Evolutionary conservation across 2,888 invertebrate species (phyloP), one percentile per base, ranked within the genome.

Genomic region (Herminia tarsipennalis): DNA sequence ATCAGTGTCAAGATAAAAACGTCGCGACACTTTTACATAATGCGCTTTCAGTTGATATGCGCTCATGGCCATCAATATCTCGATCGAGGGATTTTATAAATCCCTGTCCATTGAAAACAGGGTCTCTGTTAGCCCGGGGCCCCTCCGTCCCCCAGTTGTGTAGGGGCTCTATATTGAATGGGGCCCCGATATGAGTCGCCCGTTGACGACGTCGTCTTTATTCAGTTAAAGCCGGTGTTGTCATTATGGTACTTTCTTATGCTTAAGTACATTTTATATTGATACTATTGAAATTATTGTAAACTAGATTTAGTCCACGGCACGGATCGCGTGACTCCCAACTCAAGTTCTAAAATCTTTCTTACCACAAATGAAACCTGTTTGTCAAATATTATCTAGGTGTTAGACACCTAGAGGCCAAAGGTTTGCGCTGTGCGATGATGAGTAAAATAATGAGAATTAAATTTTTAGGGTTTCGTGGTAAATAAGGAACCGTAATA

Each of bases 101-200:
- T 70, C 77, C 73, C 50, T 51, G 59, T 42, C 70, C 64, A 76
- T 77, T 76, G 74, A 75, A 63, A 55, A 53, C 68, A 62, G 53
- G 46, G 6, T 29, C 21, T 5, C 30, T 25, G 40, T 32, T 33
- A 32, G 13, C 32, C n/a, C n/a, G 24, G 10, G 13, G 10, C 12
- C 25, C 22, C 39, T 21, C 9, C 6, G n/a, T 38, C 29, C 14
- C 32, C 6, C 12, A 14, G 12, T 18, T 13, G 17, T 10, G 4
- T 8, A n/a, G 12, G 18, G 16, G 33, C 38, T 36, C 40, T 25
- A 3, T 13, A 33, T 33, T 40, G 32, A 40, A 33, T 25, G 17
- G 28, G 21, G 32, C 3, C 25, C 12, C 13, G 32, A 14, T 40
- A 40, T 25, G 24, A 32, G 32, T 20, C 21, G 30, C 22, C 24